Percentiles rank a stretch among this genome's conserved stretches.
These are phyloP conservation scores for Ceratina australensis DNA, from an alignment of 1,140 invertebrate species.

Conservation along the genomic window DNA sequence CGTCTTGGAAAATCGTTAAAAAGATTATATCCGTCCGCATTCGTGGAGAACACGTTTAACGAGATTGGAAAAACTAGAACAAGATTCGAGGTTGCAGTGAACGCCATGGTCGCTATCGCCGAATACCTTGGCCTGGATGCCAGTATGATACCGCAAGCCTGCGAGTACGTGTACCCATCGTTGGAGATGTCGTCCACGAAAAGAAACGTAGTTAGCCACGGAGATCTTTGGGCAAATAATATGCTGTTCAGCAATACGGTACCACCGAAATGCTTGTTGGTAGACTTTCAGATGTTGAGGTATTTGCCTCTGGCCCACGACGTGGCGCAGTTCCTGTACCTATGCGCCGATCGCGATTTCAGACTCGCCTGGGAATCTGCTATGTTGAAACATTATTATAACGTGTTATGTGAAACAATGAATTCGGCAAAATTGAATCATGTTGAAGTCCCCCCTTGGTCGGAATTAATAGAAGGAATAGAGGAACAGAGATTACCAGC, in stretches of 20 bases:
- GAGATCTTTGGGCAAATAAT: constrained; percentile 84
- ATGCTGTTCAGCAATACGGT: constrained; percentile 77
- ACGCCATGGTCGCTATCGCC: constrained; percentile 62
- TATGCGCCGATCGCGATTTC: constrained; percentile 68
- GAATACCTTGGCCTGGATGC: constrained; percentile 65
- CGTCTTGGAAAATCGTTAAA: constrained; percentile 71
- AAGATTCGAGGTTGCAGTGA: constrained; percentile 66
- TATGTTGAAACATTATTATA: constrained; percentile 74
- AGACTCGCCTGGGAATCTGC: constrained; percentile 60
- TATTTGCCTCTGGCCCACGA: constrained; percentile 80
- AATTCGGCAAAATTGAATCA: constrained; percentile 10
- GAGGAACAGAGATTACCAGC: constrained; percentile 73
- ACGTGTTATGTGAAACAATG: constrained; percentile 58
- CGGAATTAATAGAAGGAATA: constrained; percentile 65
- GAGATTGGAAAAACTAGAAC: constrained; percentile 51
- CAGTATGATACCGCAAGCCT: constrained; percentile 66
- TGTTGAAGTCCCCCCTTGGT: constrained; percentile 62
- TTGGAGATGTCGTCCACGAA: constrained; percentile 77
- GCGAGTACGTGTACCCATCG: constrained; percentile 73
- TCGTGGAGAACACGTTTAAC: constrained; percentile 79
- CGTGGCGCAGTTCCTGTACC: constrained; percentile 72
- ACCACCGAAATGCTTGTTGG: constrained; percentile 79
- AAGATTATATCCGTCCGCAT: constrained; percentile 74
- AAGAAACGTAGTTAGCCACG: constrained; percentile 82
- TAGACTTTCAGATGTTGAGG: constrained; percentile 82